Percentiles rank a stretch among this genome's conserved stretches.
Evolutionary conservation across 2,113 vertebrate genomes (phyloP).

Genomic region (Gavia stellata): DNA sequence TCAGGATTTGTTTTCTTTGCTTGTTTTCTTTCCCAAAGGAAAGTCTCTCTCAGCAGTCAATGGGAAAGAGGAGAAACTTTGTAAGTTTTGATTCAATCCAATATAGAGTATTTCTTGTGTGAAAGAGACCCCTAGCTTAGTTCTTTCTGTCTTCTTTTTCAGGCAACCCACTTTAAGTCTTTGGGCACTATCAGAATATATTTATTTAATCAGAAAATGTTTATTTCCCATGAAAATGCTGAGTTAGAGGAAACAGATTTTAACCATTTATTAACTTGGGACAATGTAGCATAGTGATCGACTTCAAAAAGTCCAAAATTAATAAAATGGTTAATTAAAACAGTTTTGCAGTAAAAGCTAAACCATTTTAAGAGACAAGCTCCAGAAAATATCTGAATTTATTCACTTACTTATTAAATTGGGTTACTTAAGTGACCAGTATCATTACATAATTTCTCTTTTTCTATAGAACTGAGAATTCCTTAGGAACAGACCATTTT

Average conservation of each 20-base stretch:
- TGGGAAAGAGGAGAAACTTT: not conserved
- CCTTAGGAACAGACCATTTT: not conserved
- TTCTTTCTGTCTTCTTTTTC: not conserved
- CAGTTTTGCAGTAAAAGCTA: not conserved
- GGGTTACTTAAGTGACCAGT: not conserved
- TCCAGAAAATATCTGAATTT: not conserved
- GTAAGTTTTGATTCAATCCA: not conserved
- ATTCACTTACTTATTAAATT: not conserved
- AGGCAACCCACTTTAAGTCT: not conserved
- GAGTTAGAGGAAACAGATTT: not conserved
- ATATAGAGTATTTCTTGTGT: not conserved
- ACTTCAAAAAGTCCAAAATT: not conserved
- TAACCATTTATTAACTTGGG: not conserved
- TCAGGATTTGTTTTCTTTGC: not conserved
- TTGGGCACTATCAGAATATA: not conserved
- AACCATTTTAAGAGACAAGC: not conserved
- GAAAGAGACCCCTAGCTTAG: not conserved
- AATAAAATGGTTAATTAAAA: not conserved
- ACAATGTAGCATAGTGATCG: not conserved
- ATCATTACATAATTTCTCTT: not conserved
- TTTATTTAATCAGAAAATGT: not conserved
- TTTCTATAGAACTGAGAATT: not conserved
- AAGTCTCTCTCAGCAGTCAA: not conserved
- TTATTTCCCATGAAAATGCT: not conserved
- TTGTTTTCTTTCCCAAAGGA: not conserved